These are phyloP conservation scores for Colossoma macropomum DNA, from an alignment of 2,113 vertebrate genomes.

Conservation along the genomic window DNA sequence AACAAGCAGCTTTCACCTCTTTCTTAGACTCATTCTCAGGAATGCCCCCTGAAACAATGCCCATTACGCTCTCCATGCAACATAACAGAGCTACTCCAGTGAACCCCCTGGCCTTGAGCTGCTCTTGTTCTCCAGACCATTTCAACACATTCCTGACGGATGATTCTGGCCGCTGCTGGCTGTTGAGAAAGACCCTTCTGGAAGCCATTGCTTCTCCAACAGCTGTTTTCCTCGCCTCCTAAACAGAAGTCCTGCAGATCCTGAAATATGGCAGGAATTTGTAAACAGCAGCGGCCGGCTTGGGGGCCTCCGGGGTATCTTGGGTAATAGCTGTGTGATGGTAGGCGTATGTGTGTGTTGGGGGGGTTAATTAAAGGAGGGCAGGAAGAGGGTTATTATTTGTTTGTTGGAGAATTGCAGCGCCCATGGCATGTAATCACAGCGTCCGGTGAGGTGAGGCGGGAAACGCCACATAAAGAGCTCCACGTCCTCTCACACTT, in stretches of 20 bases:
- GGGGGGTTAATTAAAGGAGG: slow-evolving; percentile 49
- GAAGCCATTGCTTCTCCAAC: slow-evolving; percentile 39
- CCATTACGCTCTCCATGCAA: slow-evolving; percentile 6
- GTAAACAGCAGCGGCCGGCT: slow-evolving; percentile 45
- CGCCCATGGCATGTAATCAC: slow-evolving; percentile 52
- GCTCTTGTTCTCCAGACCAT: slow-evolving; percentile 15
- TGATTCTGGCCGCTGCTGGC: slow-evolving; percentile 14
- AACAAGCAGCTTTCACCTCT: slow-evolving; percentile 31
- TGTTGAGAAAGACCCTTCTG: slow-evolving; percentile 40
- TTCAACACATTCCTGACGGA: slow-evolving; percentile 51
- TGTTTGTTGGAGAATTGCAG: slow-evolving; percentile 44
- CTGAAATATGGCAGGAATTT: slow-evolving; percentile 57
- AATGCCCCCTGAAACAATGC: slow-evolving; percentile 9
- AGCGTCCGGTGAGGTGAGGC: slow-evolving; percentile 21
- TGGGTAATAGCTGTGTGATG: slow-evolving; percentile 42
- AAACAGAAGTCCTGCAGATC: slow-evolving; percentile 52
- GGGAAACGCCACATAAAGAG: slow-evolving; percentile 2
- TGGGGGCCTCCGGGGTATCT: slow-evolving; percentile 45
- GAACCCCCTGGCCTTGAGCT: not conserved
- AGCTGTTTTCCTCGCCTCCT: slow-evolving; percentile 48
- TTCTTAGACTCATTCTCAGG: slow-evolving; percentile 14
- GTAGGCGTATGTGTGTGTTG: not conserved
- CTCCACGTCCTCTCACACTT: slow-evolving; percentile 13
- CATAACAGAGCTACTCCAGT: slow-evolving; percentile 6
- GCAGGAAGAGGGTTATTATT: slow-evolving; percentile 59